Percentiles rank a stretch among this genome's conserved stretches.
Evolutionary conservation across 2,888 invertebrate species (phyloP).

Genomic region (Drosophila helvetica): DNA sequence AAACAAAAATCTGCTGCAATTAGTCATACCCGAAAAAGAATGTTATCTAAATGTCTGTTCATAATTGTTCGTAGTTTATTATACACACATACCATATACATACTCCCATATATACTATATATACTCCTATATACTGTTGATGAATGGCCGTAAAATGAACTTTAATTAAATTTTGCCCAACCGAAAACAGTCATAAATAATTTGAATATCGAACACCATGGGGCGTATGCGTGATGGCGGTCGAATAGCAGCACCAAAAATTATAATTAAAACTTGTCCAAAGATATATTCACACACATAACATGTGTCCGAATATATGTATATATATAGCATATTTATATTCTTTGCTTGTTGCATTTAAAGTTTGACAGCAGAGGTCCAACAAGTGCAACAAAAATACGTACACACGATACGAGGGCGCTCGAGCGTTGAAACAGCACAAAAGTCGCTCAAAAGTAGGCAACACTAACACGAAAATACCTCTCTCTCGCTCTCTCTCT

Average conservation of each 20-base stretch:
- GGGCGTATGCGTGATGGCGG: conserved; percentile 26
- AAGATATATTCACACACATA: conserved; percentile 22
- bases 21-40: conserved; percentile 32
- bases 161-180: conserved; percentile 53
- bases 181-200: conserved; percentile 55
- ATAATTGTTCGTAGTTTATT: conserved; percentile 33
- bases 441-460: conserved; percentile 15
- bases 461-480: not conserved
- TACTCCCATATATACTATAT: conserved; percentile 10
- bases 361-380: conserved; percentile 9
- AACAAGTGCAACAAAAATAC: conserved; percentile 8
- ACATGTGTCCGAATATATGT: not conserved
- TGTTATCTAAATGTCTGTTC: conserved; percentile 48
- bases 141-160: conserved; percentile 51
- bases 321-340: conserved; percentile 4
- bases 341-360: conserved; percentile 11
- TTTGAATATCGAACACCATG: conserved; percentile 24
- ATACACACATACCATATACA: conserved; percentile 9
- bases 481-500: no score
- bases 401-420: no score
- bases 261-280: conserved; percentile 54
- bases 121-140: conserved; percentile 33
- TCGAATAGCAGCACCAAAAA: conserved; percentile 16
- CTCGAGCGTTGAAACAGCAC: not conserved
- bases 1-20: conserved; percentile 26